Evolutionary conservation across 1,140 invertebrate species (phyloP).

Genomic region (Philopotamus ludificatus): DNA sequence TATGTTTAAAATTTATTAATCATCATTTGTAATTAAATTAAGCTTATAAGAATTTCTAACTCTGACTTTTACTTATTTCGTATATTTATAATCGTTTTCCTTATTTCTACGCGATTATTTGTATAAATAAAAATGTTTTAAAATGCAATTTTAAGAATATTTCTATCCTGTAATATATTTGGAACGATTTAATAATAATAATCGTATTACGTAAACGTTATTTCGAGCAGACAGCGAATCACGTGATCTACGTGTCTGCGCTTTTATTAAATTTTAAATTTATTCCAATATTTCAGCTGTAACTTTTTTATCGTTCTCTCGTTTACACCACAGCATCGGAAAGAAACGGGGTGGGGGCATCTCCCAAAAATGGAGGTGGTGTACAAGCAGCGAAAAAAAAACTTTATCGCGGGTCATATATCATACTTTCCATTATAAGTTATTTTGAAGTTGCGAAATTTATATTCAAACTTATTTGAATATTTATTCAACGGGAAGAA

Average conservation of each 20-base stretch:
- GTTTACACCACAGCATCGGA: neutral
- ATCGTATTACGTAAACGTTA: too few relatives aligned
- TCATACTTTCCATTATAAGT: conserved; percentile 42
- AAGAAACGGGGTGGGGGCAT: conserved; percentile 12
- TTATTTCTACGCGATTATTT: too few relatives aligned
- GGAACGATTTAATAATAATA: too few relatives aligned
- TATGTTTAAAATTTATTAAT: too few relatives aligned
- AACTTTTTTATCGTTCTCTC: neutral
- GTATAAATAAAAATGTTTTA: too few relatives aligned
- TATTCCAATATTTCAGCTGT: neutral
- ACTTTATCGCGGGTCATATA: conserved; percentile 39
- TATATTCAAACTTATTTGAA: conserved; percentile 42
- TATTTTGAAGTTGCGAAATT: conserved; percentile 42
- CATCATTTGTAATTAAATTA: too few relatives aligned
- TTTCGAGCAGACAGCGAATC: neutral
- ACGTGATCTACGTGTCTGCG: neutral
- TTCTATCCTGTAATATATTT: too few relatives aligned
- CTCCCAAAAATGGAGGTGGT: conserved; percentile 32
- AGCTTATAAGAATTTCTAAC: too few relatives aligned
- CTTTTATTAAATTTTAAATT: neutral
- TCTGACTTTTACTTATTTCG: too few relatives aligned
- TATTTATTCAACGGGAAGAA: conserved; percentile 41
- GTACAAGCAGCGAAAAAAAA: conserved; percentile 30
- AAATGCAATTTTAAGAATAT: too few relatives aligned
- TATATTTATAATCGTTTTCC: too few relatives aligned